phyloP scores from a whole-genome alignment of 1,140 invertebrate species.

The Solenopsis fugax region DNA sequence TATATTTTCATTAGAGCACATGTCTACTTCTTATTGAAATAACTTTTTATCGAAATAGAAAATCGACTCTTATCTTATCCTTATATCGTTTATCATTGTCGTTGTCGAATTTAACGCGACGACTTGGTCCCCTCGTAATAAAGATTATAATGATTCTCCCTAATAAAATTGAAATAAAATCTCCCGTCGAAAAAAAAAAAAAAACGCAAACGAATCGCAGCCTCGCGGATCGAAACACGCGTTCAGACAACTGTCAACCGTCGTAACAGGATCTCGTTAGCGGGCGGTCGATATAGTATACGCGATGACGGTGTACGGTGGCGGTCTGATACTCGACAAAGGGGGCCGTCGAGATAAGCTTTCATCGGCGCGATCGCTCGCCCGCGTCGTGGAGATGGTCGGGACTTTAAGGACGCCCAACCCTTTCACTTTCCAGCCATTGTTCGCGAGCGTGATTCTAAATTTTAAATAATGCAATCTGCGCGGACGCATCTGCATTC shows the following conservation, averaged over 20 bases:
- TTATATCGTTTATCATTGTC: too few species aligned
- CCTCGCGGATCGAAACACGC: slow-evolving; percentile 20
- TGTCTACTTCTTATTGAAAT: too few species aligned
- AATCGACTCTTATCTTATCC: too few species aligned
- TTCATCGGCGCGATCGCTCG: slow-evolving; percentile 53
- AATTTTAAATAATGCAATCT: slow-evolving; percentile 1
- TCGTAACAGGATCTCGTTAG: slow-evolving; percentile 71
- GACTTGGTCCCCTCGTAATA: neutral
- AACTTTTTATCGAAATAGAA: too few species aligned
- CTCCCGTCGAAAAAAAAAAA: neutral
- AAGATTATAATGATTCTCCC: too few species aligned
- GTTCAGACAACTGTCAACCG: slow-evolving; percentile 11
- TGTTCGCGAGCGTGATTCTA: neutral
- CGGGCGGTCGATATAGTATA: slow-evolving; percentile 56
- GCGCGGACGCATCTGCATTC: neutral
- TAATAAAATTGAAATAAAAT: neutral
- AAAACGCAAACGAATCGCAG: neutral
- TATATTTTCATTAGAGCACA: too few species aligned
- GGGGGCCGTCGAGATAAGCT: slow-evolving; percentile 56
- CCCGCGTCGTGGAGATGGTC: slow-evolving; percentile 9
- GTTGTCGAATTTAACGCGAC: too few species aligned
- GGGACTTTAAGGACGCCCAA: slow-evolving; percentile 3
- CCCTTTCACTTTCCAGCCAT: slow-evolving; percentile 33
- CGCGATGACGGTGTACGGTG: slow-evolving; percentile 49
- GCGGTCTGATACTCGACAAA: slow-evolving; percentile 61